phyloP scores from a whole-genome alignment of 2,113 vertebrate species.

The Polyodon spathula region DNA sequence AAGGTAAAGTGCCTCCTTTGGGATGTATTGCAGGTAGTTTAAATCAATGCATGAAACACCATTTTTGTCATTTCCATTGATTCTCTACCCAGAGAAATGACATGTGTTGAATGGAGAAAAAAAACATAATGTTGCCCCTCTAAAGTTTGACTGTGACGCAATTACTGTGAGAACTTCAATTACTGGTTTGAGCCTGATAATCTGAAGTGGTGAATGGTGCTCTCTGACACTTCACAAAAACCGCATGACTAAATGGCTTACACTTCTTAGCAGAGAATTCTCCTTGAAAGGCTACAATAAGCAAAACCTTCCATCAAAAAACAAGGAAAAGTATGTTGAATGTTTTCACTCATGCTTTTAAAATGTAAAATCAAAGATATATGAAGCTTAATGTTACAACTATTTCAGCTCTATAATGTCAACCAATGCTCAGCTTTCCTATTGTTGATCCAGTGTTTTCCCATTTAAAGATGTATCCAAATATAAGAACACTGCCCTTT shows the following conservation, averaged over 20 bases:
- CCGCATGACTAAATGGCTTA: slow-evolving; percentile 44
- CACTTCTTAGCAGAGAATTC: slow-evolving; percentile 16
- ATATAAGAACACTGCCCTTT: no score
- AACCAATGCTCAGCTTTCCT: background rate
- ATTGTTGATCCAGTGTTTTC: background rate
- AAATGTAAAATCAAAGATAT: background rate
- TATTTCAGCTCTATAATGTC: background rate
- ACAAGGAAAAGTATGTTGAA: slow-evolving; percentile 21
- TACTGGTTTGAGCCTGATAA: slow-evolving; percentile 50
- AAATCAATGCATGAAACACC: slow-evolving; percentile 49
- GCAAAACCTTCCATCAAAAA: slow-evolving; percentile 10
- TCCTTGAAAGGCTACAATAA: background rate
- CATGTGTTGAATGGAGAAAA: slow-evolving; percentile 31
- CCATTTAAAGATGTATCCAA: background rate
- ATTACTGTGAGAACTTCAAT: slow-evolving; percentile 41
- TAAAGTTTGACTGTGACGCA: slow-evolving; percentile 39
- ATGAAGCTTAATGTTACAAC: background rate
- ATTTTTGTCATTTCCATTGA: slow-evolving; percentile 40
- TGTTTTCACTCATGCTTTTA: slow-evolving; percentile 7
- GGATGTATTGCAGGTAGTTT: slow-evolving; percentile 34
- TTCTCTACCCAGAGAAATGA: slow-evolving; percentile 36
- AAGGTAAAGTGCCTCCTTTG: background rate
- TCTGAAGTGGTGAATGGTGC: slow-evolving; percentile 38
- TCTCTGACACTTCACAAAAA: slow-evolving; percentile 48
- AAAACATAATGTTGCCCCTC: slow-evolving; percentile 40